Percentiles rank a stretch among this genome's conserved stretches.
These are phyloP conservation scores for Leucoma salicis DNA, from an alignment of 2,888 invertebrate genomes.

Conservation along the genomic window DNA sequence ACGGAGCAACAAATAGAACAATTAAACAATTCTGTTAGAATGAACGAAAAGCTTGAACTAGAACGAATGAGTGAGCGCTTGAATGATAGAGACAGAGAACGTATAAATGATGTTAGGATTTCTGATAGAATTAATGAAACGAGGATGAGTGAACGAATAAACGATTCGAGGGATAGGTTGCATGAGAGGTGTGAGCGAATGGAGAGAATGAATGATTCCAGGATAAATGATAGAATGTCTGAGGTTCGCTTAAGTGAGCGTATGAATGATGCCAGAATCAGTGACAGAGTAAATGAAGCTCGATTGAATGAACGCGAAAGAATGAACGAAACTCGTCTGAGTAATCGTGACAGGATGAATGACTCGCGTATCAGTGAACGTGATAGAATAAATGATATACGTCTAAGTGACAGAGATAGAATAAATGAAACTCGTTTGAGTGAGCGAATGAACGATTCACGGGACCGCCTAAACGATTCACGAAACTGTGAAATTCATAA, in stretches of 20 bases:
- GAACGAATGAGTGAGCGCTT: conserved; percentile 33
- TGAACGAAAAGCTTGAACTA: conserved; percentile 33
- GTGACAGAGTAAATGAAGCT: conserved; percentile 31
- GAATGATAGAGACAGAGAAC: conserved; percentile 20
- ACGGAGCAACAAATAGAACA: conserved; percentile 48
- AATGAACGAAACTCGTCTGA: conserved; percentile 24
- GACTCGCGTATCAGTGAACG: conserved; percentile 29
- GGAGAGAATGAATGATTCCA: conserved; percentile 23
- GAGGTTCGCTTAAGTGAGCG: conserved; percentile 17
- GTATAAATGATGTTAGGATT: conserved; percentile 27
- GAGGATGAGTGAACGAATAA: conserved; percentile 25
- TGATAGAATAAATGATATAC: conserved; percentile 31
- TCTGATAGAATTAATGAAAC: conserved; percentile 21
- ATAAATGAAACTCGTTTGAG: conserved; percentile 20
- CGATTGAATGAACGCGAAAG: conserved; percentile 19
- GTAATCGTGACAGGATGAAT: conserved; percentile 34
- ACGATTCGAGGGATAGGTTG: conserved; percentile 26
- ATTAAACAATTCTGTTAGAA: conserved; percentile 48
- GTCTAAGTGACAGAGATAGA: conserved; percentile 21
- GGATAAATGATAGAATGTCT: conserved; percentile 19
- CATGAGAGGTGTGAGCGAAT: conserved; percentile 20
- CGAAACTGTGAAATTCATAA: conserved; percentile 42
- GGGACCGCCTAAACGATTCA: conserved; percentile 41
- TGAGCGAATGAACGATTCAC: conserved; percentile 38
- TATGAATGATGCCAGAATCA: conserved; percentile 14